A percentile compares a stretch with the other conserved stretches of the same genome.
Conservation (phyloP, 2,888 invertebrate species). For the Fragum fragum region DNA sequence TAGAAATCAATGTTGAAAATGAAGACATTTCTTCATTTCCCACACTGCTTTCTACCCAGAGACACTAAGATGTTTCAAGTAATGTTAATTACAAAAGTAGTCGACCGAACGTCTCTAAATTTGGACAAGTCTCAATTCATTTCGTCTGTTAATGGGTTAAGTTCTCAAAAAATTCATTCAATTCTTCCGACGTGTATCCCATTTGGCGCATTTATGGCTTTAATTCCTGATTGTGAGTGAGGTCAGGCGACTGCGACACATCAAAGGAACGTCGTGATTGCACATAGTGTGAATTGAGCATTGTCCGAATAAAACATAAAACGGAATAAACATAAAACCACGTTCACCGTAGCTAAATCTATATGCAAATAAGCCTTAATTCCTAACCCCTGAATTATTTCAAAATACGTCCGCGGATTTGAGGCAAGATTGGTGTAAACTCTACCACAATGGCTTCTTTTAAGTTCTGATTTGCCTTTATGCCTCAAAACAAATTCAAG, state of each 20-base stretch:
- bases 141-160: too few species aligned
- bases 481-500: background rate
- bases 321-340: conserved; percentile 52
- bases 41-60: too few species aligned
- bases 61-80: too few species aligned
- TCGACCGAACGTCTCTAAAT: too few species aligned
- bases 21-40: too few species aligned
- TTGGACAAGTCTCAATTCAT: too few species aligned
- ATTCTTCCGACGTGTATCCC: too few species aligned
- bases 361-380: conserved; percentile 69
- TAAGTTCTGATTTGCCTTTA: background rate
- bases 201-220: too few species aligned
- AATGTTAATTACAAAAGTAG: too few species aligned
- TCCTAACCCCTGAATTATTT: conserved; percentile 48
- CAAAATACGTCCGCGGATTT: background rate
- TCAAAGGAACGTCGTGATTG: conserved; percentile 44
- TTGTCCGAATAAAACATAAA: conserved; percentile 26
- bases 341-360: conserved; percentile 56
- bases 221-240: background rate
- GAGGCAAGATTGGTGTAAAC: background rate
- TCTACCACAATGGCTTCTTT: background rate
- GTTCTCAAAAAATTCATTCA: too few species aligned
- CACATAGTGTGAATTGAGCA: conserved; percentile 13
- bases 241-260: conserved; percentile 35
- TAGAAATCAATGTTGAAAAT: too few species aligned